Base-by-base conservation (phyloP, 2,113 vertebrate species). In the Atractosteus spatula region DNA sequence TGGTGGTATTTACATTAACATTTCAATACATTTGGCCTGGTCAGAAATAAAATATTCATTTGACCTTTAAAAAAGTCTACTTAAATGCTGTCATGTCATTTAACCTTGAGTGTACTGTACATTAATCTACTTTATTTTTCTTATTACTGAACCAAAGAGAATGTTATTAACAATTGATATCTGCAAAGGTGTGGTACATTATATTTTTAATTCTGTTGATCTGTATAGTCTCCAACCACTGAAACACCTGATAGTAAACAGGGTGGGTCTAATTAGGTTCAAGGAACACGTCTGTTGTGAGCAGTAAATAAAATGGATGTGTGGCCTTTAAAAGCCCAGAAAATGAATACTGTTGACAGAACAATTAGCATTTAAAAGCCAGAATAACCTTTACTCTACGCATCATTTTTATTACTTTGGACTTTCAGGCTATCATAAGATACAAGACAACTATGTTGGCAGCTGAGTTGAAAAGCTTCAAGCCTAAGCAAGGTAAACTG, bases 341-440 rank as follows among this genome's bases (percentile, higher is more conserved):
- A 91, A 93, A 94, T 92, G 86, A 94, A 93, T 89, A 93, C 82
- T 90, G 77, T 90, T 93, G 92, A 92, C 87, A 93, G 91, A 94
- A 92, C 88, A 94, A 94, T 95, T 94, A 94, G 89, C 93, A 92
- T 94, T 94, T 94, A 89, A 87, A 92, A 93, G 88, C 89, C 81
- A 88, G 81, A 83, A 83, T 93, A 92, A 94, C 94, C 93, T 96
- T 94, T 93, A 86, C 85, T 91, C 86, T 88, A 85, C 87, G 84
- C 84, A 90, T 93, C 88, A 87, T 80, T 86, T 87, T 92, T 94
- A 93, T 93, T 92, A 81, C 76, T 85, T 71, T 83, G 79, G 88
- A 93, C 90, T 89, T 88, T 88, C 87, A 81, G 83, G 84, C 83
- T 84, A 85, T 79, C 71, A 65, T 73, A 80, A 79, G 79, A 82